These are phyloP conservation scores for Pyrgilauda ruficollis DNA, from an alignment of 2,113 vertebrate genomes.

Conservation along the genomic window DNA sequence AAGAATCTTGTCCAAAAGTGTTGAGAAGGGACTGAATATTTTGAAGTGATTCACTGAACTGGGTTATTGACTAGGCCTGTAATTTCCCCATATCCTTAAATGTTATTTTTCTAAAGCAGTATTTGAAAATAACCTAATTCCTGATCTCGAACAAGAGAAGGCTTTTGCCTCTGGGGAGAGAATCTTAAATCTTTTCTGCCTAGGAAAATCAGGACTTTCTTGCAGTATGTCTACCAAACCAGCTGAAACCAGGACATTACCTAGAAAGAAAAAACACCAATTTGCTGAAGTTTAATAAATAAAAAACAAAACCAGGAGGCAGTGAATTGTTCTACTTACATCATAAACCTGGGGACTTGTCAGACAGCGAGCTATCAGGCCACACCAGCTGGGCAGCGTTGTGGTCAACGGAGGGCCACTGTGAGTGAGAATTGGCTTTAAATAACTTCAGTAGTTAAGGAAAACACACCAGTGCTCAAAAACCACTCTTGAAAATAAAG, in stretches of 20 bases:
- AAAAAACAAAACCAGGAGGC: background rate
- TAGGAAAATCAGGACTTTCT: background rate
- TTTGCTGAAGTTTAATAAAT: background rate
- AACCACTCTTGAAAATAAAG: background rate
- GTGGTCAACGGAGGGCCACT: conserved; percentile 91
- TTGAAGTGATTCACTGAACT: background rate
- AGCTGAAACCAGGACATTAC: background rate
- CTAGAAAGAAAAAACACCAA: background rate
- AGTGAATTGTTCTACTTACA: conserved; percentile 73
- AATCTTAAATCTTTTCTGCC: background rate
- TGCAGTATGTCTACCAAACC: background rate
- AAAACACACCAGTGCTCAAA: conserved; percentile 7
- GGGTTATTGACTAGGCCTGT: background rate
- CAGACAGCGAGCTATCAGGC: conserved; percentile 90
- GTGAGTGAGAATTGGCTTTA: conserved; percentile 97
- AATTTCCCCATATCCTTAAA: background rate
- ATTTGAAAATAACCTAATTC: background rate
- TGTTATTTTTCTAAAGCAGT: background rate
- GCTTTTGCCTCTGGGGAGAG: background rate
- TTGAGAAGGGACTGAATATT: background rate
- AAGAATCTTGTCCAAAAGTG: background rate
- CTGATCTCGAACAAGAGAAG: background rate
- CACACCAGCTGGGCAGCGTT: conserved; percentile 92
- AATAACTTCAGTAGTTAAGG: conserved; percentile 87
- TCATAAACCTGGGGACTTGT: conserved; percentile 93